phyloP scores from a whole-genome alignment of 1,140 invertebrate species.

The Maconellicoccus hirsutus region DNA sequence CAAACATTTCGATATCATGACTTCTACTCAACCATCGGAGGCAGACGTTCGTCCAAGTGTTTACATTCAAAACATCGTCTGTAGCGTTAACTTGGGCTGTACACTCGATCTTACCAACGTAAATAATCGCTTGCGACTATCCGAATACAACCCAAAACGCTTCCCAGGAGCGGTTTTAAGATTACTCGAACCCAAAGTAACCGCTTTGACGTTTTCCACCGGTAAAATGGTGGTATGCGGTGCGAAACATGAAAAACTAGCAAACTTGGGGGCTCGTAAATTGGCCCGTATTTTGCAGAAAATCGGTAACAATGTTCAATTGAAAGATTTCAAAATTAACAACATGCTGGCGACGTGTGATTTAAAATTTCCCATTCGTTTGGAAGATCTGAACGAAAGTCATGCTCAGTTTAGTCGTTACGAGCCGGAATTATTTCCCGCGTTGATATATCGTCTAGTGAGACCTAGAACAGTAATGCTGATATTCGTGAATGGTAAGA shows the following conservation, averaged over 20 bases:
- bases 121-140: constrained; percentile 91
- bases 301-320: constrained; percentile 38
- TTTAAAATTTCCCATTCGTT: constrained; percentile 89
- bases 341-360: constrained; percentile 99
- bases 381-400: constrained; percentile 87
- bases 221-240: constrained; percentile 99
- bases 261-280: constrained; percentile 85
- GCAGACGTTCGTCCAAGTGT: neutral
- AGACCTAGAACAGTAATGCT: constrained; percentile 88
- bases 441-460: constrained; percentile 94
- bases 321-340: constrained; percentile 89
- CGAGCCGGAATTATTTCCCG: constrained; percentile 88
- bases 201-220: constrained; percentile 93
- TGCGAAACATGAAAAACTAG: constrained; percentile 89
- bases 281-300: constrained; percentile 98
- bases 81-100: constrained; percentile 83
- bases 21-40: neutral
- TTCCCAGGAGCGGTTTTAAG: constrained; percentile 98
- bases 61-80: constrained; percentile 63
- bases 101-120: constrained; percentile 81
- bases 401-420: constrained; percentile 94
- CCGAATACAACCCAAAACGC: constrained; percentile 95
- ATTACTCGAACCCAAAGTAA: constrained; percentile 89
- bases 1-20: too few relatives aligned
- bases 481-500: constrained; percentile 97